Conservation (phyloP, 1,140 invertebrate species). For the Neotoxoptera formosana region DNA sequence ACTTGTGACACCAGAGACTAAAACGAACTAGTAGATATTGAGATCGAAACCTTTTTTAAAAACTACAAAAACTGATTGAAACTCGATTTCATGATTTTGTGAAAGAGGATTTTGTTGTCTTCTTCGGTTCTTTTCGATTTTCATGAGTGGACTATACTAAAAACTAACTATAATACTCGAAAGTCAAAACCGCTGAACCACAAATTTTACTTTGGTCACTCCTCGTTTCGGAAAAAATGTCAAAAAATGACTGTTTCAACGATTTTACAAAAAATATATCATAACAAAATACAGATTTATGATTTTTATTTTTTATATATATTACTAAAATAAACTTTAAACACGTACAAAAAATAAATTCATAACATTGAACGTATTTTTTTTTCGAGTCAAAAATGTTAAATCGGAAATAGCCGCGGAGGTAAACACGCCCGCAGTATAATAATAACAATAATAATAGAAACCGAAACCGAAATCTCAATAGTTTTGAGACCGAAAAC, state of each 20-base stretch:
- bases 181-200: not conserved
- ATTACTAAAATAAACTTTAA: no score
- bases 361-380: no score
- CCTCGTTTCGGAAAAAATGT: not conserved
- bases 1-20: no score
- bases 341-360: no score
- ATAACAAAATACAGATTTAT: not conserved
- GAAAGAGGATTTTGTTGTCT: no score
- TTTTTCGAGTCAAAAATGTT: not conserved
- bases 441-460: not conserved
- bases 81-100: no score
- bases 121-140: not conserved
- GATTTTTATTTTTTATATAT: not conserved
- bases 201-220: not conserved
- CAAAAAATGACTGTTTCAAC: not conserved
- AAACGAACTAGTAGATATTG: no score
- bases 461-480: no score
- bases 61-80: no score
- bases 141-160: not conserved
- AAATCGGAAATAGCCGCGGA: not conserved
- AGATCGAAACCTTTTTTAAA: no score
- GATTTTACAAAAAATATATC: not conserved
- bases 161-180: no score
- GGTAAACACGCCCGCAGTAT: not conserved
- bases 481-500: not conserved